Evolutionary conservation across 2,797 vertebrate genomes (phyloP).

Genomic region (Sparus aurata): DNA sequence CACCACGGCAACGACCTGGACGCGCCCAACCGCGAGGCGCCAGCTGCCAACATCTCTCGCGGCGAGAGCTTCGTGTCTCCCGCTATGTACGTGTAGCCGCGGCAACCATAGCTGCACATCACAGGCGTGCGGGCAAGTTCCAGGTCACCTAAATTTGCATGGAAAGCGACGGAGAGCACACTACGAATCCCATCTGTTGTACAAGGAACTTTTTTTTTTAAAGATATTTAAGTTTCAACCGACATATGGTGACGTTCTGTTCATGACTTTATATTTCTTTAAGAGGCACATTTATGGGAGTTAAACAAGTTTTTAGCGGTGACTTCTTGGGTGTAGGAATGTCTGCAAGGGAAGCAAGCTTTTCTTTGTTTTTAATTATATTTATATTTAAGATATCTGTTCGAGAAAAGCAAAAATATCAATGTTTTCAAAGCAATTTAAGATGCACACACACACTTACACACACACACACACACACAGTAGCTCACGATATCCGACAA

Average conservation of each 20-base stretch:
- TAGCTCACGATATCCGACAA: neutral
- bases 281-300: neutral
- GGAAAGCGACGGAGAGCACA: constrained; percentile 48
- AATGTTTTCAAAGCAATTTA: neutral
- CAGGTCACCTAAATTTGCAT: constrained; percentile 65
- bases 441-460: constrained; percentile 6
- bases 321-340: neutral
- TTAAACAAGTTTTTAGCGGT: neutral
- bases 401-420: neutral
- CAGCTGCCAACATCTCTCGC: constrained; percentile 69
- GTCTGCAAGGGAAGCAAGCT: neutral
- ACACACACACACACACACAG: constrained; percentile 16
- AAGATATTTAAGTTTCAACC: neutral
- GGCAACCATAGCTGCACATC: constrained; percentile 3
- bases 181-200: neutral
- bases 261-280: constrained; percentile 18
- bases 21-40: constrained; percentile 57
- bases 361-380: constrained; percentile 8
- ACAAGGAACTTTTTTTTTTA: neutral
- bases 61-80: constrained; percentile 85
- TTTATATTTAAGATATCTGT: constrained; percentile 2
- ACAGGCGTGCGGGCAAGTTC: constrained; percentile 19
- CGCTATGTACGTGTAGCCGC: constrained; percentile 82
- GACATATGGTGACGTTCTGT: neutral
- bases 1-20: constrained; percentile 68